phyloP scores from a whole-genome alignment of 92 coral and sea anemone species.

The Chrysogorgia sp. region DNA sequence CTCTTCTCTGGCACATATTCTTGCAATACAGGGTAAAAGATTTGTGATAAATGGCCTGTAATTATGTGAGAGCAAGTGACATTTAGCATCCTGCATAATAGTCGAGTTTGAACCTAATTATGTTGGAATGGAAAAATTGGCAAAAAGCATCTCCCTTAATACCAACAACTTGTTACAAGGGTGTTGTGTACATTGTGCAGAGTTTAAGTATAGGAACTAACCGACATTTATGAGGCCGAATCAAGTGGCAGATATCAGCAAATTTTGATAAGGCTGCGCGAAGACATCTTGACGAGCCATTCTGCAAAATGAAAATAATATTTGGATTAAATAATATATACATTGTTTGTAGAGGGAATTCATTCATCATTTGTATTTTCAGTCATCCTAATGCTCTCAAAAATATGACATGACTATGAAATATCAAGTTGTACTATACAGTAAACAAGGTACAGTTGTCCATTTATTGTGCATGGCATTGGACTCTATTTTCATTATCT shows the following conservation, averaged over 20 bases:
- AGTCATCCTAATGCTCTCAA: background rate
- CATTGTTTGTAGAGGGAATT: background rate
- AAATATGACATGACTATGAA: no score
- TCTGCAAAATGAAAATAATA: slow-evolving; percentile 49
- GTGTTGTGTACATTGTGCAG: background rate
- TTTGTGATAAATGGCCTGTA: slow-evolving; percentile 91
- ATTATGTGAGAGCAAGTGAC: background rate
- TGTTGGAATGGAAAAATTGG: no score
- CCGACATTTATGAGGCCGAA: slow-evolving; percentile 98
- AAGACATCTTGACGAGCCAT: slow-evolving; percentile 86
- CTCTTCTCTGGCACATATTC: slow-evolving; percentile 77
- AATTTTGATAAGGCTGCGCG: slow-evolving; percentile 92
- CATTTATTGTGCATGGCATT: no score
- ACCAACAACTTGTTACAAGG: no score
- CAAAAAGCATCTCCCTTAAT: no score
- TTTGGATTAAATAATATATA: background rate
- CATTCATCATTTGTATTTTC: background rate
- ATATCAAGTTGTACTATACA: background rate
- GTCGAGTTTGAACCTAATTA: no score
- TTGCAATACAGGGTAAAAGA: slow-evolving; percentile 83
- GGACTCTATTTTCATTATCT: no score
- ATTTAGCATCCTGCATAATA: background rate
- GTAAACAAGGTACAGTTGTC: background rate
- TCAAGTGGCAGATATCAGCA: slow-evolving; percentile 87
- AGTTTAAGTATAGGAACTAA: slow-evolving; percentile 19